These are phyloP conservation scores for Chelon labrosus DNA, from an alignment of 2,797 vertebrate genomes.

Conservation along the genomic window DNA sequence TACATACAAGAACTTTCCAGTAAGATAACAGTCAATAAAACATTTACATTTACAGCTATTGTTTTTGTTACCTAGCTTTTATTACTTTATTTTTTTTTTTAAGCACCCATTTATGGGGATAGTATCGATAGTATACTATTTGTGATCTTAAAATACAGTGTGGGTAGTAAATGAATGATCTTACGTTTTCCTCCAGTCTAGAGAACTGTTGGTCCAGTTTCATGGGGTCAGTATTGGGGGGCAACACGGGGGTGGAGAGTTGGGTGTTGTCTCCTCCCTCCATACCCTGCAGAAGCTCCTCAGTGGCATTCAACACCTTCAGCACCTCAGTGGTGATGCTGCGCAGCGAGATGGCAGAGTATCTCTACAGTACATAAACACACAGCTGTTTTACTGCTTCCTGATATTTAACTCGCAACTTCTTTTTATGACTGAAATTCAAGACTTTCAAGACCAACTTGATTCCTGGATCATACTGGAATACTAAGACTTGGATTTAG, in stretches of 20 bases:
- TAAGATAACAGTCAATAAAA: too few relatives aligned
- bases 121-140: too few relatives aligned
- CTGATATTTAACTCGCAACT: neutral
- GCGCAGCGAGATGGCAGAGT: conserved; percentile 94
- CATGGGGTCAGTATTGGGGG: conserved; percentile 84
- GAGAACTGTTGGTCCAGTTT: conserved; percentile 93
- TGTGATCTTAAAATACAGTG: too few relatives aligned
- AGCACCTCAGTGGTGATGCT: conserved; percentile 97
- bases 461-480: neutral
- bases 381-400: conserved; percentile 11
- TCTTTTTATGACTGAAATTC: neutral
- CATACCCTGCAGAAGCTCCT: conserved; percentile 91
- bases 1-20: too few relatives aligned
- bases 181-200: conserved; percentile 94
- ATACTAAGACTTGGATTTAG: neutral
- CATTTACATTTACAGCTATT: too few relatives aligned
- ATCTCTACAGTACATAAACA: conserved; percentile 89
- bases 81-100: too few relatives aligned
- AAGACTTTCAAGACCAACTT: neutral
- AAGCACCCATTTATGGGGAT: too few relatives aligned
- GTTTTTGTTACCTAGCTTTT: too few relatives aligned
- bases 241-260: conserved; percentile 58
- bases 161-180: neutral
- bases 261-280: conserved; percentile 67
- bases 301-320: conserved; percentile 96